Conservation (phyloP, 2,797 vertebrate genomes). For the Graptemys geographica region DNA sequence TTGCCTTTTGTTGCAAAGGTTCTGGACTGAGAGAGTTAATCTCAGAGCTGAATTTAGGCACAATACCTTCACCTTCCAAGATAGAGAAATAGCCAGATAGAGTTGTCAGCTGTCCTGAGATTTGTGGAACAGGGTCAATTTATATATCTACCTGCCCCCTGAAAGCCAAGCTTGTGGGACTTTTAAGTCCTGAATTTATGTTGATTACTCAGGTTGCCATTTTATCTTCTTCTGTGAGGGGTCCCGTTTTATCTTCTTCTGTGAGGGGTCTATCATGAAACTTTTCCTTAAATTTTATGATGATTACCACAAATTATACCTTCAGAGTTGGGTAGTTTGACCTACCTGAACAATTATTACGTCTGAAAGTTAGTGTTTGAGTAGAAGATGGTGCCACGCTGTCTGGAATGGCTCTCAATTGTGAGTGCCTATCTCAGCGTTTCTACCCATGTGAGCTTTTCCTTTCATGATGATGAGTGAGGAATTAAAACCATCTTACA, state of each 20-base stretch:
- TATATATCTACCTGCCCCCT: rapidly evolving
- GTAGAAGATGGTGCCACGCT: too few species aligned
- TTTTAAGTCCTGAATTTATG: rapidly evolving
- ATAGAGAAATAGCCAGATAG: background rate
- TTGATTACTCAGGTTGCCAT: rapidly evolving
- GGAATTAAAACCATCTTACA: background rate
- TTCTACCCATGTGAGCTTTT: background rate
- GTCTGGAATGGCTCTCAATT: too few species aligned
- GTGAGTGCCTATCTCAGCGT: background rate
- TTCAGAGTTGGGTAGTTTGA: background rate
- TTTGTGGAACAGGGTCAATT: background rate
- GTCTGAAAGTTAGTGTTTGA: too few species aligned
- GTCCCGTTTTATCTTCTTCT: too few species aligned
- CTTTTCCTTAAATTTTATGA: background rate
- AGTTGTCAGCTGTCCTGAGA: rapidly evolving
- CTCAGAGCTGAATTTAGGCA: background rate
- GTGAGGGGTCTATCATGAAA: too few species aligned
- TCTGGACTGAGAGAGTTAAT: background rate
- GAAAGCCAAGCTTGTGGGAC: rapidly evolving
- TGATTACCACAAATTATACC: background rate
- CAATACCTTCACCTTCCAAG: background rate
- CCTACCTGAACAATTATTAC: too few species aligned
- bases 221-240: too few species aligned
- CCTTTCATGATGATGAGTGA: background rate
- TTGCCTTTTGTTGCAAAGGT: background rate